Base-by-base conservation (phyloP, 2,888 invertebrate species). In the Cepaea hortensis region DNA sequence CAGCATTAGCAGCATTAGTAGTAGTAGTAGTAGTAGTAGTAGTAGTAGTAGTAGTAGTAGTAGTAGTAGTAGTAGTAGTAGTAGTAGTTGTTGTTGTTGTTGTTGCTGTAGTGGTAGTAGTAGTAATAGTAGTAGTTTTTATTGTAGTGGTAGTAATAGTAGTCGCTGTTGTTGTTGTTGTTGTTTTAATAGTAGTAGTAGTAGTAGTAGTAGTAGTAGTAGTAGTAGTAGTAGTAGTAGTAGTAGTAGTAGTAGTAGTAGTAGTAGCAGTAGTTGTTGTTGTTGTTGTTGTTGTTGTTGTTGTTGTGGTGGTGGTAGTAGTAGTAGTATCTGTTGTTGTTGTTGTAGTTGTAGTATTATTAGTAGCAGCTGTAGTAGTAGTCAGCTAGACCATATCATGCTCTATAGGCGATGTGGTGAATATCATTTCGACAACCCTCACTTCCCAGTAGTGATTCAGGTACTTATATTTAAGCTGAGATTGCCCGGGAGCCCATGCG, bases 21-120 rank as follows among this genome's bases (percentile, higher is more conserved):
- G 68, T 68, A n/a, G 68, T 68, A 68, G 68, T n/a, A 68, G n/a
- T 3, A 68, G 68, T 68, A 68, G n/a, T n/a, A 68, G 68, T 68
- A 68, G 68, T 68, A n/a, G 68, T 68, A n/a, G 68, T 68, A 68
- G 68, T n/a, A 68, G n/a, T 68, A 68, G 68, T 68, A 68, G n/a
- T n/a, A 68, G 68, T 68, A 68, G 68, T 68, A n/a, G 68, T 68
- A n/a, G 68, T 68, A 68, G 68, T n/a, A 68, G n/a, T 68, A 68
- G 68, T 68, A 68, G n/a, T n/a, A 68, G 68, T 35, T 35, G 1
- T 35, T 35, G 35, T 35, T 35, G 35, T 35, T 35, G 0, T 35
- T 35, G 35, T 35, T 35, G 35, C 35, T 35, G 35, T 11, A 55
- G 55, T 55, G 55, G n/a, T 68, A 68, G 68, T 68, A 68, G n/a